A percentile compares a stretch with the other conserved stretches of the same genome.
These are phyloP conservation scores for Gymnosoma rotundatum DNA, from an alignment of 2,888 invertebrate species.

Conservation along the genomic window DNA sequence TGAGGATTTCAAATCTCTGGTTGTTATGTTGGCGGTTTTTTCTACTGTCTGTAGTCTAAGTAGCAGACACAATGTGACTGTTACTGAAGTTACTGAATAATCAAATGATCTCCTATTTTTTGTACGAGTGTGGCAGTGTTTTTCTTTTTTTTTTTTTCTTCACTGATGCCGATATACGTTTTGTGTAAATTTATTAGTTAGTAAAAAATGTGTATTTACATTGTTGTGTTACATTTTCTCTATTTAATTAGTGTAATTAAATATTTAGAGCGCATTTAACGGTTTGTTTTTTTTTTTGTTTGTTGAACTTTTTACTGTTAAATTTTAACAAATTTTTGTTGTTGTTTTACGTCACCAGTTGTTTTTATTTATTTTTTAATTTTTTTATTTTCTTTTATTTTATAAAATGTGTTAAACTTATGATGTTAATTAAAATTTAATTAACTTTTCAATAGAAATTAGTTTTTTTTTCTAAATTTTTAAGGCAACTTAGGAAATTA, in stretches of 20 bases:
- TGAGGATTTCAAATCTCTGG: not conserved
- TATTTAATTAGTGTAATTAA: conserved; percentile 80
- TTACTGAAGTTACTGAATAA: conserved; percentile 19
- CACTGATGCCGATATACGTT: not conserved
- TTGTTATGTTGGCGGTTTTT: not conserved
- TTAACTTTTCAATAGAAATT: conserved; percentile 46
- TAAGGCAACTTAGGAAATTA: too few species aligned
- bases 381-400: conserved; percentile 6
- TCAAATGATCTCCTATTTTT: conserved; percentile 27
- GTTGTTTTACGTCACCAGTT: conserved; percentile 3
- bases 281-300: conserved; percentile 27
- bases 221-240: conserved; percentile 78
- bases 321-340: conserved; percentile 35
- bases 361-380: not conserved
- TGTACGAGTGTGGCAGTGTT: not conserved
- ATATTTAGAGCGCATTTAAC: conserved; percentile 77
- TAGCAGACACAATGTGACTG: conserved; percentile 41
- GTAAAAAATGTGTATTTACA: conserved; percentile 5
- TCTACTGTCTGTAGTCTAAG: conserved; percentile 16
- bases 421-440: conserved; percentile 57
- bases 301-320: conserved; percentile 20
- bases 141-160: not conserved
- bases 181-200: conserved; percentile 17
- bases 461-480: too few species aligned
- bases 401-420: conserved; percentile 38